Conservation (phyloP, 2,888 invertebrate genomes). For the Drosophila macrospina region DNA sequence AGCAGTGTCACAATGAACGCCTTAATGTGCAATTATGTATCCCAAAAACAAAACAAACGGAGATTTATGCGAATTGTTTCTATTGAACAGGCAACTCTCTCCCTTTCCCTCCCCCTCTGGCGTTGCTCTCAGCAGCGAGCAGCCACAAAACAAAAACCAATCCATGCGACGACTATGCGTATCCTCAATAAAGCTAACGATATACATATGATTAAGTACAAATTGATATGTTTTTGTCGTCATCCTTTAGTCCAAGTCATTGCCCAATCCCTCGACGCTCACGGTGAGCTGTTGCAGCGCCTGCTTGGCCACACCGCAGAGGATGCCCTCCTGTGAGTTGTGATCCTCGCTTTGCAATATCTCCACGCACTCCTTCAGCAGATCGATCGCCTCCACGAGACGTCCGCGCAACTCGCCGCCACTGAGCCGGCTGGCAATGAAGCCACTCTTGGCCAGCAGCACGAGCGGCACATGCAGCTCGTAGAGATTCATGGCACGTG, state of each 20-base stretch:
- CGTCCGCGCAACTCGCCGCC: slow-evolving; percentile 88
- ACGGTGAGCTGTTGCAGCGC: slow-evolving; percentile 81
- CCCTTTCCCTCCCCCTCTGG: slow-evolving; percentile 12
- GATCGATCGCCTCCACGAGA: slow-evolving; percentile 88
- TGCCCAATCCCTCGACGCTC: slow-evolving; percentile 82
- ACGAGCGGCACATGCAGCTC: slow-evolving; percentile 93
- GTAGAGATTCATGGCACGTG: slow-evolving; percentile 92
- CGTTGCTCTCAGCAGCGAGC: slow-evolving; percentile 40
- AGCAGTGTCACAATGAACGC: slow-evolving; percentile 44
- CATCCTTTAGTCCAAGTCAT: slow-evolving; percentile 52
- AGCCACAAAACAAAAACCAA: slow-evolving; percentile 12
- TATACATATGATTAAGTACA: slow-evolving; percentile 49
- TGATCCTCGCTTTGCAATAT: slow-evolving; percentile 89
- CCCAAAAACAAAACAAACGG: not conserved
- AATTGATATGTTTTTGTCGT: slow-evolving; percentile 3
- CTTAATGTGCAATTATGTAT: slow-evolving; percentile 53
- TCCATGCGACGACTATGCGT: slow-evolving; percentile 5
- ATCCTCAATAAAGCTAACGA: slow-evolving; percentile 50
- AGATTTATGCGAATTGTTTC: slow-evolving; percentile 45
- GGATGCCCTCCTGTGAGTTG: slow-evolving; percentile 82
- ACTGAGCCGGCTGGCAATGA: slow-evolving; percentile 87
- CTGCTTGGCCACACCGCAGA: slow-evolving; percentile 80
- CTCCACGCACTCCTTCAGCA: slow-evolving; percentile 88
- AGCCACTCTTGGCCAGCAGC: slow-evolving; percentile 89
- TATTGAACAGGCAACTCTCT: slow-evolving; percentile 39